Conservation (phyloP, 2,888 invertebrate genomes). For the Amphipyra tragopoginis region DNA sequence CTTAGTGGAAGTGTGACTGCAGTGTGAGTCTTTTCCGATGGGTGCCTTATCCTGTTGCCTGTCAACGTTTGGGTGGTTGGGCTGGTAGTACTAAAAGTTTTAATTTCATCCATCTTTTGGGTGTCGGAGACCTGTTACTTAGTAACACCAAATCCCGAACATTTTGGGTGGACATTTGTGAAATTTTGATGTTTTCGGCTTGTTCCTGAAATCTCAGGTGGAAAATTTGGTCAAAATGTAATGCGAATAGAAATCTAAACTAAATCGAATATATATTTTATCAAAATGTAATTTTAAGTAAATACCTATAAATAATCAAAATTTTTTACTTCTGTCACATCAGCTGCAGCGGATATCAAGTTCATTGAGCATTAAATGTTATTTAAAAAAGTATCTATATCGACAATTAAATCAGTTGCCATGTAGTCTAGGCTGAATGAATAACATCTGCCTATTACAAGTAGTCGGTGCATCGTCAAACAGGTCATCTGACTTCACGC, state of each 20-base stretch:
- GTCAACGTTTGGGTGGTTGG: background rate
- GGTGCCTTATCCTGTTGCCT: background rate
- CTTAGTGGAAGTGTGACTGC: background rate
- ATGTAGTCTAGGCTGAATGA: slow-evolving; percentile 69
- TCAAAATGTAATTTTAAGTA: slow-evolving; percentile 4
- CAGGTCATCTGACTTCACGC: slow-evolving; percentile 80
- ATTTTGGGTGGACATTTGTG: too few relatives aligned
- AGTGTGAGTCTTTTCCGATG: background rate
- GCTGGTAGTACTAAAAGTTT: too few relatives aligned
- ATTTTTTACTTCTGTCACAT: slow-evolving; percentile 23
- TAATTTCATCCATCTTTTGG: too few relatives aligned
- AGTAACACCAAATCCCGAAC: too few relatives aligned
- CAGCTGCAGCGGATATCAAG: slow-evolving; percentile 55
- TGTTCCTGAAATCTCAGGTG: too few relatives aligned
- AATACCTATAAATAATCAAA: slow-evolving; percentile 21
- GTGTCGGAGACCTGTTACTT: too few relatives aligned
- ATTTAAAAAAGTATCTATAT: slow-evolving; percentile 22
- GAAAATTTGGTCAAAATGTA: too few relatives aligned
- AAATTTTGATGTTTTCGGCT: too few relatives aligned
- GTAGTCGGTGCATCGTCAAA: slow-evolving; percentile 83
- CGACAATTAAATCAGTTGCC: slow-evolving; percentile 70
- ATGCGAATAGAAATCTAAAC: too few relatives aligned
- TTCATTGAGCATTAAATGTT: slow-evolving; percentile 46
- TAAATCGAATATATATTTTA: background rate
- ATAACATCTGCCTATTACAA: slow-evolving; percentile 81